Conservation (phyloP, 2,888 invertebrate genomes). For the Diloba caeruleocephala region DNA sequence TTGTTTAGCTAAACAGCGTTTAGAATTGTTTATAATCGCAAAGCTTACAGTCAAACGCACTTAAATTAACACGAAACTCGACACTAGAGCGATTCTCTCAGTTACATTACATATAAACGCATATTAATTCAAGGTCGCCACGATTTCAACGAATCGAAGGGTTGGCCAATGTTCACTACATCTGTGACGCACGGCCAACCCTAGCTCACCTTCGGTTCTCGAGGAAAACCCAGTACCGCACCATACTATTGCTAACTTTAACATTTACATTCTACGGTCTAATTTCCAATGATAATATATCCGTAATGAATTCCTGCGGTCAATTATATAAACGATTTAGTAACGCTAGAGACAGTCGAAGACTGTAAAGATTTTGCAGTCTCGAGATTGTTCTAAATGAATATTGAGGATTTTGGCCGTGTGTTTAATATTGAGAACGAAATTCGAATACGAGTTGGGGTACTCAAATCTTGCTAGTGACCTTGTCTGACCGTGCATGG, state of each 20-base stretch:
- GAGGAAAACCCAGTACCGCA: slow-evolving; percentile 71
- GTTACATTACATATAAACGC: slow-evolving; percentile 4
- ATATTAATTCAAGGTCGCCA: slow-evolving; percentile 46
- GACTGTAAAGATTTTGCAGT: slow-evolving; percentile 48
- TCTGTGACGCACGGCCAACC: slow-evolving; percentile 73
- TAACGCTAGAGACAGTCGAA: slow-evolving; percentile 50
- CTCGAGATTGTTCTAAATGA: slow-evolving; percentile 27
- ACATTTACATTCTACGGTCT: slow-evolving; percentile 39
- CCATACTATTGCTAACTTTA: slow-evolving; percentile 53
- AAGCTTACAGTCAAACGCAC: neutral
- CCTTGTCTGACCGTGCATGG: too few relatives aligned
- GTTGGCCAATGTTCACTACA: slow-evolving; percentile 58
- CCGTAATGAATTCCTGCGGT: slow-evolving; percentile 65
- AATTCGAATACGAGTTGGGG: too few relatives aligned
- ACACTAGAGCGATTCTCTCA: slow-evolving; percentile 2
- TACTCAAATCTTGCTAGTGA: too few relatives aligned
- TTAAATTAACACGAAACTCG: neutral
- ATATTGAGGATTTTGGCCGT: neutral
- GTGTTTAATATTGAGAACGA: too few relatives aligned
- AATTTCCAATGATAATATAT: slow-evolving; percentile 41
- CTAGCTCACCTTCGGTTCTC: slow-evolving; percentile 72
- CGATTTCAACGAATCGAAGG: slow-evolving; percentile 63
- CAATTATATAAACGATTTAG: slow-evolving; percentile 60
- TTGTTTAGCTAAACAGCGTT: too few relatives aligned
- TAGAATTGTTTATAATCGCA: too few relatives aligned